Evolutionary conservation across 2,888 invertebrate species (phyloP).

Genomic region (Pilophorus perplexus): DNA sequence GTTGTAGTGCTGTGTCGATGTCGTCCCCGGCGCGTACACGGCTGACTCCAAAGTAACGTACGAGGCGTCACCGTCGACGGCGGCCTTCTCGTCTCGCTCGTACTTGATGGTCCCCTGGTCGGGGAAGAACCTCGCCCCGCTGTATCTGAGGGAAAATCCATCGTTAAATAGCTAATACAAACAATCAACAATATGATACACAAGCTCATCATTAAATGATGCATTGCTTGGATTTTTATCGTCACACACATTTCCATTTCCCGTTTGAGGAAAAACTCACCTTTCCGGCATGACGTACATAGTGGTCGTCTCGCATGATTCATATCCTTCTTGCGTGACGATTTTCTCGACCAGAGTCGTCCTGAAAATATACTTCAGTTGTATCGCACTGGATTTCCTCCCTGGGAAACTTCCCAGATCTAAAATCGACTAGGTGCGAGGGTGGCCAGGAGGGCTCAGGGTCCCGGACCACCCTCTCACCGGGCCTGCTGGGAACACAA

Average conservation of each 20-base stretch:
- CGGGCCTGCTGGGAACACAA: too few relatives aligned
- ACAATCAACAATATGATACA: too few relatives aligned
- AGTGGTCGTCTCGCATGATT: slow-evolving; percentile 11
- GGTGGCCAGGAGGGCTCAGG: too few relatives aligned
- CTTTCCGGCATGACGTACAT: slow-evolving; percentile 38
- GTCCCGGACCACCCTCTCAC: too few relatives aligned
- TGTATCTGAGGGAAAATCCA: slow-evolving; percentile 14
- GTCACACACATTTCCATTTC: too few relatives aligned
- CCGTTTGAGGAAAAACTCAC: neutral
- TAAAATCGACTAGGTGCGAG: too few relatives aligned
- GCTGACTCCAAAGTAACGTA: slow-evolving; percentile 38
- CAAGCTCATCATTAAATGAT: neutral
- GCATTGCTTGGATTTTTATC: too few relatives aligned
- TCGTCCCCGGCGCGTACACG: neutral
- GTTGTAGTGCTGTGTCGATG: slow-evolving; percentile 5
- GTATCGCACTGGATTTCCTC: slow-evolving; percentile 31
- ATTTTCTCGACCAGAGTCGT: slow-evolving; percentile 29
- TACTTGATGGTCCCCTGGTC: slow-evolving; percentile 39
- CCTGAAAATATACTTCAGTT: too few relatives aligned
- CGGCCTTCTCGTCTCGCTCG: slow-evolving; percentile 43
- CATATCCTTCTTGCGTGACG: slow-evolving; percentile 21
- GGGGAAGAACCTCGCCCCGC: slow-evolving; percentile 36
- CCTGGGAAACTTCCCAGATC: too few relatives aligned
- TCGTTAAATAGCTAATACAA: neutral
- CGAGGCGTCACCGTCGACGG: slow-evolving; percentile 11